Evolutionary conservation across 1,140 invertebrate genomes (phyloP), one percentile per base, ranked within the genome.

Genomic region (Cyrtorhinus lividipennis): DNA sequence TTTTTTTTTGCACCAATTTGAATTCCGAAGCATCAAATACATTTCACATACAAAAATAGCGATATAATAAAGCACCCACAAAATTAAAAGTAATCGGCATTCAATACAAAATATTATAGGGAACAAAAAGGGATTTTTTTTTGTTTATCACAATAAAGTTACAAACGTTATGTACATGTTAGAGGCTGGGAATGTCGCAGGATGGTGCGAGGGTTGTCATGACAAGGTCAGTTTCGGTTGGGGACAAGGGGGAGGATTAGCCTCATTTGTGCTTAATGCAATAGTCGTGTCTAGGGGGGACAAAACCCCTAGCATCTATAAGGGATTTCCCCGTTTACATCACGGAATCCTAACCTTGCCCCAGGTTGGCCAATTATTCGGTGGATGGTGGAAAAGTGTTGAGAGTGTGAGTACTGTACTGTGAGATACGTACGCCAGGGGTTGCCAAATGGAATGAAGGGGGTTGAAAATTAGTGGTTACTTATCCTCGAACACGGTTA

Each of bases 211-310:
- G 15, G 30, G 30, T n/a, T n/a, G n/a, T 38, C 30, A 38, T 38
- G 5, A 5, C 30, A 38, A 8, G 30, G 30, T 5, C 5, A 15
- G 15, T 5, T 38, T 38, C 15, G 30, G 30, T 38, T 38, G 5
- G 30, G 30, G 30, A 38, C 15, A 38, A 38, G 48, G 12, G 12
- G 48, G 48, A 20, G 48, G 48, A 53, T 53, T 20, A 53, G 3
- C 48, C 48, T 53, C 48, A 22, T 53, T 53, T 53, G 48, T 53
- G 12, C 48, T 53, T 53, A 53, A 53, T 53, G 48, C 48, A 53
- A 53, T 53, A 53, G 48, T 53, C 48, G 48, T 53, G 48, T 53
- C 48, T 53, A 5, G 12, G 18, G 48, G 38, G n/a, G n/a, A n/a
- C n/a, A n/a, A n/a, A n/a, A n/a, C n/a, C n/a, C n/a, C n/a, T n/a